phyloP scores from a whole-genome alignment of 2,888 invertebrate genomes.

The Ectobius pallidus region DNA sequence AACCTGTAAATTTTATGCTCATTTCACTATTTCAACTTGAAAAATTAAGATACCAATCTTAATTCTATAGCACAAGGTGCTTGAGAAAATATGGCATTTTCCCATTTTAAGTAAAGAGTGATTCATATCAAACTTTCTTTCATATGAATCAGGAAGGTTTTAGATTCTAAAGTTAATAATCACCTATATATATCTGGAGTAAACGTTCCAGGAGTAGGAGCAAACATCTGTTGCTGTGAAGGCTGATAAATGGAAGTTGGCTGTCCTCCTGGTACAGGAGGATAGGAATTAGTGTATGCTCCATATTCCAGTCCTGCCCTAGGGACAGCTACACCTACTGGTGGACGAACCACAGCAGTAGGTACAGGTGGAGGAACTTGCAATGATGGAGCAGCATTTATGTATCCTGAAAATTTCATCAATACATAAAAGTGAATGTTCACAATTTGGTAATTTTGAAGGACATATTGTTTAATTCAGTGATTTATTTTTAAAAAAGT shows the following conservation, averaged over 20 bases:
- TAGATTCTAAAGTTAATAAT: too few species aligned
- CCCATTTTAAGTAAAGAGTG: too few species aligned
- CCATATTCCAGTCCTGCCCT: constrained; percentile 39
- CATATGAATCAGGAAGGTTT: too few species aligned
- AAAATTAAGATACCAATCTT: too few species aligned
- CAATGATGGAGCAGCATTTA: constrained; percentile 29
- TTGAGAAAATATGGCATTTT: too few species aligned
- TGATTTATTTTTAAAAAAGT: too few species aligned
- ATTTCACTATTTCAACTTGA: too few species aligned
- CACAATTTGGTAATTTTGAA: too few species aligned
- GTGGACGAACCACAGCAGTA: constrained; percentile 35
- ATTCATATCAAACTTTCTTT: too few species aligned
- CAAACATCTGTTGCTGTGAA: constrained; percentile 51
- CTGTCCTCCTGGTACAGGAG: constrained; percentile 25
- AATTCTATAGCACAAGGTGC: too few species aligned
- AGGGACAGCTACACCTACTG: constrained; percentile 41
- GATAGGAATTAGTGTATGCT: constrained; percentile 36
- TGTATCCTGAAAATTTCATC: constrained; percentile 32
- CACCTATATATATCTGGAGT: constrained; percentile 52
- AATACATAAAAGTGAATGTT: neutral
- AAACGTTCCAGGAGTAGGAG: constrained; percentile 49
- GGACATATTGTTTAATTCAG: too few species aligned
- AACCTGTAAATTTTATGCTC: too few species aligned
- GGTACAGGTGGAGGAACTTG: constrained; percentile 40
- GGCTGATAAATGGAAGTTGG: constrained; percentile 47